Evolutionary conservation across 2,888 invertebrate genomes (phyloP).

Genomic region (Nemapogon koenigi): DNA sequence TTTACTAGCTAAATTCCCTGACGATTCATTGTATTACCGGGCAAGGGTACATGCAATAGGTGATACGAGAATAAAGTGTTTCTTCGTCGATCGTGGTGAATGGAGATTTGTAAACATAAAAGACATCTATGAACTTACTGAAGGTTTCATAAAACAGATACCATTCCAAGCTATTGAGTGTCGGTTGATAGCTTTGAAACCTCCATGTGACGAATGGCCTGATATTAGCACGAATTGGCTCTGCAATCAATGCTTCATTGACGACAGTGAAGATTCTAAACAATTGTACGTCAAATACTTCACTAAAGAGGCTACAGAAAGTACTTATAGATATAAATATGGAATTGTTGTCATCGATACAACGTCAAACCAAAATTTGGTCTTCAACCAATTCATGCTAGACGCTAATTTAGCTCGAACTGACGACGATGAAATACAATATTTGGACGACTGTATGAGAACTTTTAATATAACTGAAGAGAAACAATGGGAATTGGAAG

Average conservation of each 20-base stretch:
- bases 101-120: constrained; percentile 37
- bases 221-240: constrained; percentile 59
- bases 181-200: constrained; percentile 56
- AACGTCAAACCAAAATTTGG: constrained; percentile 31
- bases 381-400: constrained; percentile 56
- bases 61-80: constrained; percentile 52
- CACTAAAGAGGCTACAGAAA: constrained; percentile 33
- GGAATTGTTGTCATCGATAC: constrained; percentile 56
- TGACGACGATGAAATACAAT: constrained; percentile 28
- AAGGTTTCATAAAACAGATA: constrained; percentile 50
- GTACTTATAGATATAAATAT: constrained; percentile 52
- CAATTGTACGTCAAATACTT: constrained; percentile 45
- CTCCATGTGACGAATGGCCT: constrained; percentile 53
- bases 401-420: constrained; percentile 51
- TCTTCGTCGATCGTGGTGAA: constrained; percentile 71
- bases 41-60: constrained; percentile 45
- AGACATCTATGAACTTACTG: constrained; percentile 52
- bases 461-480: no score
- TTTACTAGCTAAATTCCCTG: constrained; percentile 56
- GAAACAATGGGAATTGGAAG: constrained; percentile 11
- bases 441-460: constrained; percentile 20
- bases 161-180: constrained; percentile 74
- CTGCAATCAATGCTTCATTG: constrained; percentile 44
- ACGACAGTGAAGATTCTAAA: constrained; percentile 36
- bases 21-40: constrained; percentile 43